These are phyloP conservation scores for Pegea sp. DNA, from an alignment of 23 tunicate genomes.

Conservation along the genomic window DNA sequence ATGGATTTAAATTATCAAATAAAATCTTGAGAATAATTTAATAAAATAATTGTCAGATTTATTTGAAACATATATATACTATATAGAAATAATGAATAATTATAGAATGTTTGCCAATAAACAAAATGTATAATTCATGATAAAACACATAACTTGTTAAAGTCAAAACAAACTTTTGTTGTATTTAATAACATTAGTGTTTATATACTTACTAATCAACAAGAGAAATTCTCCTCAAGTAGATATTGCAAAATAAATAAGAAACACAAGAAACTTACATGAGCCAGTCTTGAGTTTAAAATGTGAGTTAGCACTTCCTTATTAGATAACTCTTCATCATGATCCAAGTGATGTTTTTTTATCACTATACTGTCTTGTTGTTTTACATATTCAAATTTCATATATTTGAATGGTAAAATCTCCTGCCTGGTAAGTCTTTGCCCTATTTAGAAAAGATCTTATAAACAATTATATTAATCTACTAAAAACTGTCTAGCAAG, in stretches of 20 bases:
- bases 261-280: constrained; percentile 28
- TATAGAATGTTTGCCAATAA: too few relatives aligned
- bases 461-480: too few relatives aligned
- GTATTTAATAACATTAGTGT: background rate
- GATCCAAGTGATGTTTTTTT: background rate
- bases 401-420: constrained; percentile 16
- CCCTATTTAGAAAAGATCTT: too few relatives aligned
- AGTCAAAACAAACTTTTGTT: too few relatives aligned
- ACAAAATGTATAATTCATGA: background rate
- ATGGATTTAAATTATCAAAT: background rate
- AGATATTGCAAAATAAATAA: too few relatives aligned
- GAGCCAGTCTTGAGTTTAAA: constrained; percentile 27
- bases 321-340: constrained; percentile 6
- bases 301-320: constrained; percentile 11
- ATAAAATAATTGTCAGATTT: too few relatives aligned
- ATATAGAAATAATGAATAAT: too few relatives aligned
- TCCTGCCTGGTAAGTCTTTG: too few relatives aligned
- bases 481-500: too few relatives aligned
- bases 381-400: constrained; percentile 9
- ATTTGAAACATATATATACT: background rate
- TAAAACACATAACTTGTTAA: background rate
- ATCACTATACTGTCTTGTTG: constrained; percentile 2
- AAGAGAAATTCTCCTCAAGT: background rate
- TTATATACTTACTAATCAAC: background rate
- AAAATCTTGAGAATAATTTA: background rate